Conservation (phyloP, 1,140 invertebrate genomes). For the Dufourea novaeangliae region DNA sequence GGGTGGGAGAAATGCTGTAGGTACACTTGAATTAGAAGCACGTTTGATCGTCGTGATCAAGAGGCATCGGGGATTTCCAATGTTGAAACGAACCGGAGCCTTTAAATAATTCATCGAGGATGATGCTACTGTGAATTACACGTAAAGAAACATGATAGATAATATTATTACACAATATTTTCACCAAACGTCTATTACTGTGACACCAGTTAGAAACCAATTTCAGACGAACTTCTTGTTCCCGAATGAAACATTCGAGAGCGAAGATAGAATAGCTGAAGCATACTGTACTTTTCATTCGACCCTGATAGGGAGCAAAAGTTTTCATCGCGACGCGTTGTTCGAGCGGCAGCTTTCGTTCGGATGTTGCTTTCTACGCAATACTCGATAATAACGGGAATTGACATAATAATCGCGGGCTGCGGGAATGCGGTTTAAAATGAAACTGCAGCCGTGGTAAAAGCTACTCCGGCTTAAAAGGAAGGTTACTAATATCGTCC, state of each 20-base stretch:
- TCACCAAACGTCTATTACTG: too few relatives aligned
- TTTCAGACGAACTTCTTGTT: too few relatives aligned
- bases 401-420: constrained; percentile 35
- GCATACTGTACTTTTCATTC: not conserved
- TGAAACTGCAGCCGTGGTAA: constrained; percentile 17
- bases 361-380: constrained; percentile 2
- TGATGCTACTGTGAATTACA: too few relatives aligned
- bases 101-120: too few relatives aligned
- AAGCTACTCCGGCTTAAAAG: not conserved
- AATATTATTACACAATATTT: too few relatives aligned
- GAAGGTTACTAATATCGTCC: constrained; percentile 10
- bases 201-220: too few relatives aligned
- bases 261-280: too few relatives aligned
- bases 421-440: constrained; percentile 35
- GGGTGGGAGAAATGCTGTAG: not conserved
- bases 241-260: too few relatives aligned
- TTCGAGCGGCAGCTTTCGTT: constrained; percentile 9
- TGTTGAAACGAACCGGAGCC: too few relatives aligned
- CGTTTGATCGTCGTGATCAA: not conserved
- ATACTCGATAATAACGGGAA: constrained; percentile 31
- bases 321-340: not conserved
- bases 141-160: too few relatives aligned
- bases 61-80: not conserved
- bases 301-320: not conserved
- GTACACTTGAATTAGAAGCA: not conserved